These are phyloP conservation scores for Oncorhynchus keta DNA, from an alignment of 2,113 vertebrate species.

Conservation along the genomic window DNA sequence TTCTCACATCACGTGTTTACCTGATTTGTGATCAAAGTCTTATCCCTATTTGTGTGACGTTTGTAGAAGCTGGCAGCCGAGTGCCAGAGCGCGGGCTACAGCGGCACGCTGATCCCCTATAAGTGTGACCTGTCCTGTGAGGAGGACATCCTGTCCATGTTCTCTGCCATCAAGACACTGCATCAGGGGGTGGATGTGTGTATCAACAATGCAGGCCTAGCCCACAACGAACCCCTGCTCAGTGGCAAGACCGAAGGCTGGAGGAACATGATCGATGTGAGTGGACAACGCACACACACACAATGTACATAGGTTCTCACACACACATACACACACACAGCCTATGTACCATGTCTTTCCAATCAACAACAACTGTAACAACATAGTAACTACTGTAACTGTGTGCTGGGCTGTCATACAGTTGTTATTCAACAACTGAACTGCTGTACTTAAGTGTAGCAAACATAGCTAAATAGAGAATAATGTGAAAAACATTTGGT, in stretches of 20 bases:
- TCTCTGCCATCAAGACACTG: conserved; percentile 88
- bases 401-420: too few relatives aligned
- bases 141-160: conserved; percentile 98
- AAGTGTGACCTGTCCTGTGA: conserved; percentile 94
- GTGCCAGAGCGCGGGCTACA: conserved; percentile 91
- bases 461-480: too few relatives aligned
- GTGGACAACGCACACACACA: conserved; percentile 36
- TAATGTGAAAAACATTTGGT: too few relatives aligned
- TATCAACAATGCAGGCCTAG: conserved; percentile 94
- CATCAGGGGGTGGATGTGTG: conserved; percentile 92
- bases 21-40: conserved; percentile 10
- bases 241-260: conserved; percentile 87
- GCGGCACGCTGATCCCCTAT: conserved; percentile 89
- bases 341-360: too few relatives aligned
- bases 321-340: conserved; percentile 13
- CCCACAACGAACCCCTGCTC: conserved; percentile 86
- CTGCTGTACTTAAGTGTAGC: too few relatives aligned
- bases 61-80: conserved; percentile 90
- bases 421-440: too few relatives aligned
- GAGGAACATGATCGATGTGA: conserved; percentile 94
- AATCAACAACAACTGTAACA: too few relatives aligned
- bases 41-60: neutral
- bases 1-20: neutral
- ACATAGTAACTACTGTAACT: too few relatives aligned
- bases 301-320: neutral